A percentile compares a stretch with the other conserved stretches of the same genome.
Conservation (phyloP, 1,140 invertebrate species). For the Linepithema humile region DNA sequence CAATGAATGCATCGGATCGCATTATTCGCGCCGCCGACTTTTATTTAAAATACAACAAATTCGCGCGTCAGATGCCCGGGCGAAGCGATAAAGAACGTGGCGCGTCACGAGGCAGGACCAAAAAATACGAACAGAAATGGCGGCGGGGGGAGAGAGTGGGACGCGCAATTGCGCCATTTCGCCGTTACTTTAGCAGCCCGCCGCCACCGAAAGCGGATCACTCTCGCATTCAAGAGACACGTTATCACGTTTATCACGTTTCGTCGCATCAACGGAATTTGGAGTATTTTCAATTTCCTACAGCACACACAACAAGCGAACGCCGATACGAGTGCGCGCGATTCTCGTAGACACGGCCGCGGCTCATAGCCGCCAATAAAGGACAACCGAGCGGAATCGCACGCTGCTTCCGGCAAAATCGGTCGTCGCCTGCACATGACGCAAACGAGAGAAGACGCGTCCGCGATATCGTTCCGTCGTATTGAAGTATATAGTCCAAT, state of each 20-base stretch:
- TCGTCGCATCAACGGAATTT: slow-evolving; percentile 75
- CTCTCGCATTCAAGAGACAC: slow-evolving; percentile 72
- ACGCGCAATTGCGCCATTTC: slow-evolving; percentile 45
- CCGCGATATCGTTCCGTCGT: slow-evolving; percentile 40
- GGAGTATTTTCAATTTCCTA: slow-evolving; percentile 76
- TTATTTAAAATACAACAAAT: slow-evolving; percentile 55
- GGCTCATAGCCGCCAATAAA: slow-evolving; percentile 51
- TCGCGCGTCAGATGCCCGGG: slow-evolving; percentile 1
- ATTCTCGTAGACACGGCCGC: slow-evolving; percentile 45
- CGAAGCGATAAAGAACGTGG: slow-evolving; percentile 57
- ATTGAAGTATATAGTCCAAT: slow-evolving; percentile 62
- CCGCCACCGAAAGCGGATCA: slow-evolving; percentile 62
- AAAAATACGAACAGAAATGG: slow-evolving; percentile 28
- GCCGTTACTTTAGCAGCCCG: slow-evolving; percentile 69
- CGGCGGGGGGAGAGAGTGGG: not conserved
- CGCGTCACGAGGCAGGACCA: slow-evolving; percentile 35
- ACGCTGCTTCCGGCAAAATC: slow-evolving; percentile 29
- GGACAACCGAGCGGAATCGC: slow-evolving; percentile 30
- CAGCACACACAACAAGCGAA: slow-evolving; percentile 25
- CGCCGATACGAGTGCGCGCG: slow-evolving; percentile 14
- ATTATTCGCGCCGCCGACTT: slow-evolving; percentile 42
- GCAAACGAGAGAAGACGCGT: slow-evolving; percentile 38
- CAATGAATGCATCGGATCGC: slow-evolving; percentile 39
- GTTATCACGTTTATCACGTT: slow-evolving; percentile 72
- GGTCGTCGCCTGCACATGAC: not conserved